Evolutionary conservation across 2,113 vertebrate genomes (phyloP).

Genomic region (Carollia perspicillata): DNA sequence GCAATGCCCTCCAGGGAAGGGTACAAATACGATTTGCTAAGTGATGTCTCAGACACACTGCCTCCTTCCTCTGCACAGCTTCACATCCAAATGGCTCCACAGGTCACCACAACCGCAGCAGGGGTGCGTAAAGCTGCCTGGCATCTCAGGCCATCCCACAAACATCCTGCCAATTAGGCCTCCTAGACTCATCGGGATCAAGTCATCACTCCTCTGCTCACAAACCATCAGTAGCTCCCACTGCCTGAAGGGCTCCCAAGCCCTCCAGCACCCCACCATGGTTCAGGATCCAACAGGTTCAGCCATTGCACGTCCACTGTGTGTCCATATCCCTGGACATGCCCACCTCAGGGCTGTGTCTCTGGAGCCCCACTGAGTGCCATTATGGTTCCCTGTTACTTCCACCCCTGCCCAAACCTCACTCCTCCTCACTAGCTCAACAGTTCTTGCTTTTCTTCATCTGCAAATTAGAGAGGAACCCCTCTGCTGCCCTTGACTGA

Average conservation of each 20-base stretch:
- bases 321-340: rapidly evolving
- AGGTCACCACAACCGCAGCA: not conserved
- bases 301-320: not conserved
- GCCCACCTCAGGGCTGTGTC: not conserved
- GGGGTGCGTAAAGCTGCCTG: rapidly evolving
- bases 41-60: not conserved
- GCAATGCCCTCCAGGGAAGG: not conserved
- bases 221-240: not conserved
- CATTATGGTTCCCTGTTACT: not conserved
- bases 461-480: not conserved
- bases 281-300: not conserved
- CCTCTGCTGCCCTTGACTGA: rapidly evolving
- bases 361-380: not conserved
- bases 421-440: too few species aligned
- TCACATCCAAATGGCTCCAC: not conserved
- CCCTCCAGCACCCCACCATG: not conserved
- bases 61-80: not conserved
- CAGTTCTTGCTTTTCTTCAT: not conserved
- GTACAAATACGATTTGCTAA: rapidly evolving
- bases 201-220: not conserved
- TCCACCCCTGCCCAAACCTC: not conserved
- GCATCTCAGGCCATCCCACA: rapidly evolving
- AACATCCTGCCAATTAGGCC: not conserved
- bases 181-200: not conserved
- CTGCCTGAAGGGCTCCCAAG: not conserved